Base-by-base conservation (phyloP, 2,113 vertebrate genomes). In the Oreochromis spilurus region DNA sequence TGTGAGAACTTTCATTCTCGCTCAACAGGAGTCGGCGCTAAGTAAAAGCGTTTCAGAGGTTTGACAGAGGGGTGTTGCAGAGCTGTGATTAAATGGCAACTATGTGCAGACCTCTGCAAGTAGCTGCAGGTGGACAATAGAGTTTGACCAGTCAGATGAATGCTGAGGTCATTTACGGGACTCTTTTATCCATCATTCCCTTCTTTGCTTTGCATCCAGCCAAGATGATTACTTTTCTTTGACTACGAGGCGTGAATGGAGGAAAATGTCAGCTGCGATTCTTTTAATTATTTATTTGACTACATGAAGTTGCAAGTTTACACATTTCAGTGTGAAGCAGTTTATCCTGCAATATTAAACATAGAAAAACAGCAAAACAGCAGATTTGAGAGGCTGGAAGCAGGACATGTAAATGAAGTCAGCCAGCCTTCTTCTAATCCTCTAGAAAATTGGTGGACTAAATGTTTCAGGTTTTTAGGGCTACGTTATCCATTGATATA, bases 1-100 rank as follows among this genome's bases (percentile, higher is more conserved):
- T 96, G 94, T 81, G 92, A 88, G 93, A 93, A 95, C 93, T 96
- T 93, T 95, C 85, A 92, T 89, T 91, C 86, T 89, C 90, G 50
- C 94, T 87, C 93, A 84, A 84, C 82, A 82, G 85, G 93, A 94
- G 93, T 91, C 86, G 43, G 82, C 14, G 58, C 86, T 91, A 82
- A 93, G 93, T 82, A 92, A 86, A 84, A 90, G 34, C 38, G 10
- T 89, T 84, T 52, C 85, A 89, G 90, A 90, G 91, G 86, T 93
- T 94, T 94, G 94, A 94, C 94, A 94, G 91, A 87, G 83, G 84
- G 60, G 91, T 93, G 94, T 94, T 83, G 87, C 91, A 54, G 89
- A 65, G 40, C 83, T 10, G 52, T 90, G 93, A 95, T 87, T 91
- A 92, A 87, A 94, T 92, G 85, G 57, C 93, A 90, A 90, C 89